These are phyloP conservation scores for Limonius californicus DNA, from an alignment of 1,140 invertebrate species.

Conservation along the genomic window DNA sequence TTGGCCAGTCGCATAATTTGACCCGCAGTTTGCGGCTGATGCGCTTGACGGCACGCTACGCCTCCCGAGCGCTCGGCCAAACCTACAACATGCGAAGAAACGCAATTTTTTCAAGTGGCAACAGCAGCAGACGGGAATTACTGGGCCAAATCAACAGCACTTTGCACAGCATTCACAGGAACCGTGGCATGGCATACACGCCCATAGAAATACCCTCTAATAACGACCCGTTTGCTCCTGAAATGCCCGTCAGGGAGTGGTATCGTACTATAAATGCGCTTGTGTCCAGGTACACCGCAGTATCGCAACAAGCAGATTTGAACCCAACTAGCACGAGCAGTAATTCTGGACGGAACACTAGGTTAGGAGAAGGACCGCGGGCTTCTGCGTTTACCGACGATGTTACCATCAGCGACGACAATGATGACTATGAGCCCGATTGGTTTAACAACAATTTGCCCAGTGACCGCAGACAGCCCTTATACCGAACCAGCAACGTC, in stretches of 20 bases:
- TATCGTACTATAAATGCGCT: constrained; percentile 26
- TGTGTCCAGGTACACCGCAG: constrained; percentile 18
- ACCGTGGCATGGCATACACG: not conserved
- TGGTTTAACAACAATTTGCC: constrained; percentile 23
- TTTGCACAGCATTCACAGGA: constrained; percentile 24
- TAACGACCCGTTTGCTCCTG: not conserved
- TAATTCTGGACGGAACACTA: not conserved
- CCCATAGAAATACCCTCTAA: not conserved
- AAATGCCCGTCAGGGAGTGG: constrained; percentile 22
- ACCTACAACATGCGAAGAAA: constrained; percentile 39
- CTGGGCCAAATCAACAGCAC: constrained; percentile 29
- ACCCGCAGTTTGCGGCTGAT: constrained; percentile 38
- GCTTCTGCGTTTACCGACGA: not conserved
- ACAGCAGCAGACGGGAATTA: constrained; percentile 34
- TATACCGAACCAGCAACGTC: constrained; percentile 33
- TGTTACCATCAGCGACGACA: constrained; percentile 16
- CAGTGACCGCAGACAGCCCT: not conserved
- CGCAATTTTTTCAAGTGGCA: constrained; percentile 34
- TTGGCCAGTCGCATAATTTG: constrained; percentile 32
- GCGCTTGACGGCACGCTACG: constrained; percentile 34
- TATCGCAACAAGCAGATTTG: not conserved
- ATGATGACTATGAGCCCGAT: constrained; percentile 28
- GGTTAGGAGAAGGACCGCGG: not conserved
- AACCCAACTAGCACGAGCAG: constrained; percentile 1
- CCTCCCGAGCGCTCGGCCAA: constrained; percentile 25